Base-by-base conservation (phyloP, 2,888 invertebrate genomes). In the Loripinus fragilis region DNA sequence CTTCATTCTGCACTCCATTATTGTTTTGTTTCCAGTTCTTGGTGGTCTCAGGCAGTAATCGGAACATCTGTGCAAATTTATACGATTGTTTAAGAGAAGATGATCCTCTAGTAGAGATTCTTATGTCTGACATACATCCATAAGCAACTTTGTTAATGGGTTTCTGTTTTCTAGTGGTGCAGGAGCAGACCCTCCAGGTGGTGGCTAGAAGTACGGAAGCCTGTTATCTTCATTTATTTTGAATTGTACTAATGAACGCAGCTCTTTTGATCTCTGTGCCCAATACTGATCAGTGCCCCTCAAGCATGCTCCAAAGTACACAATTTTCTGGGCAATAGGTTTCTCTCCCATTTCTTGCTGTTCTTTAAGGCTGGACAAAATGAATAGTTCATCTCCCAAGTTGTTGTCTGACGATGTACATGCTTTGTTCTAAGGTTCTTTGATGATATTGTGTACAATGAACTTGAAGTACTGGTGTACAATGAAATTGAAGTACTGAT, bases 91-190 rank as follows among this genome's bases (percentile, higher is more conserved):
- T 2, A 76, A 35, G 1, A 81, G 28, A 1, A 78, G 30, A 48
- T 86, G 74, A 71, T 86, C 85, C 76, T 86, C 83, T n/a, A n/a
- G 76, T 66, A 82, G 17, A 42, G 81, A 48, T 28, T 81, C 72
- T 75, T 88, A 83, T 0, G 80, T 60, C 20, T 75, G 15, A 65
- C 78, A 70, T 15, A 84, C 85, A 86, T 86, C 85, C 82, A 86
- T 82, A 10, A 85, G 25, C 12, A 88, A 55, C 80, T 88, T 87
- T 2, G 80, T n/a, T 17, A 86, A 86, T 84, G n/a, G 77, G 45
- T 28, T 38, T 64, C 33, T 80, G 80, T 60, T 80, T 79, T 42
- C 87, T 12, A 84, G 83, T 79, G 83, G 38, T 12, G 30, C 42
- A 38, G 35, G 41, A n/a, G n/a, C n/a, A n/a, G n/a, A n/a, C n/a